Evolutionary conservation across 2,113 vertebrate genomes (phyloP).

Genomic region (Indicator indicator): DNA sequence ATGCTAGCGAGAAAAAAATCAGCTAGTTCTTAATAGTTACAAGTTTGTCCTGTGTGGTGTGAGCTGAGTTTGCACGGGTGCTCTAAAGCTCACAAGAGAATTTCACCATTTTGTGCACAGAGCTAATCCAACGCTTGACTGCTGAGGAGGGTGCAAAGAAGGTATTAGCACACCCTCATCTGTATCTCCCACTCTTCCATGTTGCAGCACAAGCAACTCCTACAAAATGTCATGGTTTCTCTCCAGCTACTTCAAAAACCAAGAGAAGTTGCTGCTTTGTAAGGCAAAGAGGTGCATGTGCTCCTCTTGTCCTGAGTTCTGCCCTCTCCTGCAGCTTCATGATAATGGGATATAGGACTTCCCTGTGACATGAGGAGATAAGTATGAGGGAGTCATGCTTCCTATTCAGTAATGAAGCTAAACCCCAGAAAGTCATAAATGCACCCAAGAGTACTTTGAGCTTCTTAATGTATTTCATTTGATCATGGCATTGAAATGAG

Average conservation of each 20-base stretch:
- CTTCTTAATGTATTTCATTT: not conserved
- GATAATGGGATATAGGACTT: not conserved
- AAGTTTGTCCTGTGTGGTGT: not conserved
- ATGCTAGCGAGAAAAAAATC: not conserved
- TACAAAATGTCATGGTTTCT: not conserved
- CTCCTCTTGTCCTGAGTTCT: not conserved
- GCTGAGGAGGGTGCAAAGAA: not conserved
- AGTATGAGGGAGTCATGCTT: not conserved
- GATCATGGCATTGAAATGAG: not conserved
- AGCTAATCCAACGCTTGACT: not conserved
- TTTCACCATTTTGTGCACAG: not conserved
- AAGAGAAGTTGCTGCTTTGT: not conserved
- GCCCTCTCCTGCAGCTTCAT: not conserved
- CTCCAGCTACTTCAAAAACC: not conserved
- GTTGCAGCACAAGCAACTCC: not conserved
- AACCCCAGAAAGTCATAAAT: not conserved
- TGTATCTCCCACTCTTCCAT: not conserved
- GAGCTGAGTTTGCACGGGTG: not conserved
- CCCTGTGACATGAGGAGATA: not conserved
- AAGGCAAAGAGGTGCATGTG: not conserved
- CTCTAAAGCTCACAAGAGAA: not conserved
- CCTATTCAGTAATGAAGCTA: not conserved
- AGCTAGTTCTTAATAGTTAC: not conserved
- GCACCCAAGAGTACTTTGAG: not conserved
- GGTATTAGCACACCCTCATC: not conserved